A percentile compares a stretch with the other conserved stretches of the same genome.
Evolutionary conservation across 1,140 invertebrate species (phyloP).

Genomic region (Reticulitermes speratus): DNA sequence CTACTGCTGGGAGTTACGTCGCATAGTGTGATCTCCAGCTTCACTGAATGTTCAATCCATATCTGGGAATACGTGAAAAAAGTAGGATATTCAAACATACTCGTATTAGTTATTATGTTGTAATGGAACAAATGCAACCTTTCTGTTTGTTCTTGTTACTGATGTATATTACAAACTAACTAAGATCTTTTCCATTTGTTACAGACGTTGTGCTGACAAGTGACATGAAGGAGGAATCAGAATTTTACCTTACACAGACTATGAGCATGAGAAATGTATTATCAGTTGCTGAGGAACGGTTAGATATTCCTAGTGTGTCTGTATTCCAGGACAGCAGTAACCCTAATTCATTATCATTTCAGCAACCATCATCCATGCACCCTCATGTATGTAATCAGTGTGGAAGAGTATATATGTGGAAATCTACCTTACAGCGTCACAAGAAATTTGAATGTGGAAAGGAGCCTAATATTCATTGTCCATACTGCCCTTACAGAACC

Average conservation of each 20-base stretch:
- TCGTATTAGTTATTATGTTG: too few relatives aligned
- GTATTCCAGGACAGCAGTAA: not conserved
- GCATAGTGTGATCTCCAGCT: too few relatives aligned
- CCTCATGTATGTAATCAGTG: conserved; percentile 67
- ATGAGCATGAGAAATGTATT: not conserved
- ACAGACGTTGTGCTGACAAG: not conserved
- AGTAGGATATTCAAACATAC: too few relatives aligned
- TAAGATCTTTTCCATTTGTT: not conserved
- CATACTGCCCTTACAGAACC: conserved; percentile 41
- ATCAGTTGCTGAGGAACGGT: not conserved
- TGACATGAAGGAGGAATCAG: not conserved
- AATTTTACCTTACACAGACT: not conserved
- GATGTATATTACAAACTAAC: not conserved
- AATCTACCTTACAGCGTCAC: conserved; percentile 58
- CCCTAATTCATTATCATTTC: not conserved
- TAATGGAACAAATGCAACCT: too few relatives aligned
- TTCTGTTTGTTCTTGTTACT: too few relatives aligned
- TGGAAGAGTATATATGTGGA: conserved; percentile 78
- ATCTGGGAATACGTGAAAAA: too few relatives aligned
- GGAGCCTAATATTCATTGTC: conserved; percentile 42
- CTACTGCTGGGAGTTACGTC: too few relatives aligned
- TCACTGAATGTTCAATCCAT: too few relatives aligned
- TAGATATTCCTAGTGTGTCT: not conserved
- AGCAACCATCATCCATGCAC: not conserved
- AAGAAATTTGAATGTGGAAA: conserved; percentile 41